Percentiles rank a stretch among this genome's conserved stretches.
phyloP scores from a whole-genome alignment of 2,888 invertebrate genomes.

The Tryphoninae sp. region DNA sequence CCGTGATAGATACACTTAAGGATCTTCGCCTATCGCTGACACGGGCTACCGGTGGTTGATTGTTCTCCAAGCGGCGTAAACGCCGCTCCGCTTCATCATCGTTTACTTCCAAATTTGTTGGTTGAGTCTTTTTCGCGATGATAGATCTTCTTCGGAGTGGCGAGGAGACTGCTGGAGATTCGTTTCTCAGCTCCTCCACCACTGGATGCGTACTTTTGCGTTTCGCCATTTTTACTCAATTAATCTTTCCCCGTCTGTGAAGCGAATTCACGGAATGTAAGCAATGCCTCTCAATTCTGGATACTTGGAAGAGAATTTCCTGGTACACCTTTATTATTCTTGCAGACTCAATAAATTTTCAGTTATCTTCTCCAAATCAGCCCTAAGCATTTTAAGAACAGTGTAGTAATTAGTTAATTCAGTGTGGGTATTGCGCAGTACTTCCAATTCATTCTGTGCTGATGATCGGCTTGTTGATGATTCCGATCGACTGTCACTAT shows the following conservation, averaged over 20 bases:
- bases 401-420: slow-evolving; percentile 67
- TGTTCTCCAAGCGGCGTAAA: slow-evolving; percentile 65
- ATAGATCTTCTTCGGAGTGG: slow-evolving; percentile 64
- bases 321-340: slow-evolving; percentile 35
- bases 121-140: background rate
- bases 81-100: slow-evolving; percentile 76
- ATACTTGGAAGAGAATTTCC: background rate
- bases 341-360: slow-evolving; percentile 53
- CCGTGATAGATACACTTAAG: slow-evolving; percentile 60
- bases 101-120: slow-evolving; percentile 65
- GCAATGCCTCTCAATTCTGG: background rate
- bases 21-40: slow-evolving; percentile 68
- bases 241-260: background rate
- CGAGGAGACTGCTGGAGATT: slow-evolving; percentile 48
- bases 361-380: slow-evolving; percentile 68
- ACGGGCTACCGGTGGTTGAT: background rate
- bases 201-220: slow-evolving; percentile 45
- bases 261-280: background rate
- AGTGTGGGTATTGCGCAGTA: slow-evolving; percentile 61
- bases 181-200: slow-evolving; percentile 40
- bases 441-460: slow-evolving; percentile 56
- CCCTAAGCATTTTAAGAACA: slow-evolving; percentile 64
- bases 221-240: slow-evolving; percentile 34
- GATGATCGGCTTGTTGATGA: slow-evolving; percentile 19
- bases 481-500: slow-evolving; percentile 19